Evolutionary conservation across 1,140 invertebrate genomes (phyloP), one percentile per base, ranked within the genome.

Genomic region (Sycobia sp.): DNA sequence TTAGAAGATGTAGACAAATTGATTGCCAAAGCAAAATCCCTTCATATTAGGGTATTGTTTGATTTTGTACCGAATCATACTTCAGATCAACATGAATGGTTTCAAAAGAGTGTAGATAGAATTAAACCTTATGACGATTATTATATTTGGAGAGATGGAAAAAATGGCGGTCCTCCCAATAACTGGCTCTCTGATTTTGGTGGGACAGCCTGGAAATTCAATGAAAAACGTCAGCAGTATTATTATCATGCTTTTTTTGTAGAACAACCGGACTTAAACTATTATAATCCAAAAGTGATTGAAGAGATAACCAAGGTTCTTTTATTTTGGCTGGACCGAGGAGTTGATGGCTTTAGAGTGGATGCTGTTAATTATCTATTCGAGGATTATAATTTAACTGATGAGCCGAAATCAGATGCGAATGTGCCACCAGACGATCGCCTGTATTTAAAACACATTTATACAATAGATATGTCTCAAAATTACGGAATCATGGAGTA

Each of bases 331-430:
- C 64, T 91, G 0, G 82, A 88, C 18, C 81, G 83, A 70, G 90
- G 89, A 14, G 86, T 88, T 2, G 87, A 89, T 74, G 90, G 90
- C 0, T 91, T 91, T 69, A 77, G 89, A 49, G 80, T 92, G 8
- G 86, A 89, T 65, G 85, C 86, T 65, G 75, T 91, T 0, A 82
- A 84, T 22, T 66, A 69, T 63, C 62, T 86, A 16, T 83, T 84
- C 38, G 89, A 91, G 80, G 78, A 82, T 34, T 72, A 79, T 11
- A 59, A 69, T 4, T 81, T 84, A 69, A 80, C 81, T 1, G 85
- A 89, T 69, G 87, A 89, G 67, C 85, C 86, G 0, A 32, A 70
- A 4, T 80, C 81, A 9, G 64, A 69, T 2, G 79, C 80, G 43
- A 67, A 65, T 22, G 77, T 81, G 13, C 83, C 84, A 70, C 57